A percentile compares a stretch with the other conserved stretches of the same genome.
Conservation (phyloP, 2,113 vertebrate genomes). For the Cephalopholis sonnerati region DNA sequence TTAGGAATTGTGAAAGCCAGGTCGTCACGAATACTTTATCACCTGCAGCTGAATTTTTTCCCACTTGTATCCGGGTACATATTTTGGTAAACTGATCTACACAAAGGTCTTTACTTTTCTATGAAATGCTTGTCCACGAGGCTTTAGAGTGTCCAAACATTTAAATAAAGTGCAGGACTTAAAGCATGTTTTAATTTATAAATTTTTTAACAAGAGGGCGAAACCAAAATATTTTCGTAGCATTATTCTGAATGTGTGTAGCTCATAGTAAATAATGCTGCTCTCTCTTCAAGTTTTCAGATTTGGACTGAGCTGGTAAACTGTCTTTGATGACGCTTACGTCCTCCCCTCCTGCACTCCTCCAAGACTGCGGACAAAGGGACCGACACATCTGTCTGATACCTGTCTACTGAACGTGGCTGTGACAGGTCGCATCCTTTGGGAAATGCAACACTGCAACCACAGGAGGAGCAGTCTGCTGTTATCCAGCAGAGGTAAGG, state of each 20-base stretch:
- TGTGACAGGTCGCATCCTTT: slow-evolving; percentile 51
- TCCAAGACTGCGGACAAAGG: slow-evolving; percentile 40
- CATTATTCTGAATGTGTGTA: background rate
- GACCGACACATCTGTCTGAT: slow-evolving; percentile 34
- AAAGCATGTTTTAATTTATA: background rate
- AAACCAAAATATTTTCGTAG: background rate
- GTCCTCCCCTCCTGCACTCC: slow-evolving; percentile 59
- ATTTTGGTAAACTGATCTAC: background rate
- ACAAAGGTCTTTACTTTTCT: background rate
- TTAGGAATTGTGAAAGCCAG: background rate
- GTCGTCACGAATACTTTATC: background rate
- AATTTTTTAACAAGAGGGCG: background rate
- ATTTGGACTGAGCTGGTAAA: background rate
- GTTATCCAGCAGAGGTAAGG: slow-evolving; percentile 77
- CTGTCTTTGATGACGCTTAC: background rate
- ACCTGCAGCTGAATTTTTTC: background rate
- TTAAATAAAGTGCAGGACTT: background rate
- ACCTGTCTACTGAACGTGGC: slow-evolving; percentile 25
- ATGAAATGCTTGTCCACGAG: background rate
- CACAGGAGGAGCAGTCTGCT: slow-evolving; percentile 46
- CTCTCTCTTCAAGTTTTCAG: background rate
- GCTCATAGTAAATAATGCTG: background rate
- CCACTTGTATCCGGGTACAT: no score
- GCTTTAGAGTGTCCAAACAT: background rate
- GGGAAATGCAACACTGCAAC: slow-evolving; percentile 58